These are phyloP conservation scores for Pandion haliaetus DNA, from an alignment of 2,113 vertebrate species.

Conservation along the genomic window DNA sequence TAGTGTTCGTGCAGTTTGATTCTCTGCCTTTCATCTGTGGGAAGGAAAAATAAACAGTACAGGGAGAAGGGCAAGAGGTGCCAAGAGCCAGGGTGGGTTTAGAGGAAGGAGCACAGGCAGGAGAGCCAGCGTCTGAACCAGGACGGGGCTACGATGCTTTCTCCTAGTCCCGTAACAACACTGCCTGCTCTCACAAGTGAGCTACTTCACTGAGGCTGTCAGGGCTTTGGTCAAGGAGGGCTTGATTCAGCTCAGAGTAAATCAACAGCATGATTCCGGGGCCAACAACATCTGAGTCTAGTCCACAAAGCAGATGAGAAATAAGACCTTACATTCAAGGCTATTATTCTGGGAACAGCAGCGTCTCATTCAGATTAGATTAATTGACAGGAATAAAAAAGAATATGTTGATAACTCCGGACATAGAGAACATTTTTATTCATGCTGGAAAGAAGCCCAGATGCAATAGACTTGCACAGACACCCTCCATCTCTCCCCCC, in stretches of 20 bases:
- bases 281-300: background rate
- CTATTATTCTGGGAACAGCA: background rate
- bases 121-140: fast-evolving
- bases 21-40: background rate
- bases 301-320: background rate
- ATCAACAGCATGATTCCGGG: background rate
- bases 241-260: background rate
- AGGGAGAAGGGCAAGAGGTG: background rate
- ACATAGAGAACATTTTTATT: slow-evolving; percentile 36
- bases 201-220: background rate
- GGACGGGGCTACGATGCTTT: background rate
- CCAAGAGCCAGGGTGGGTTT: background rate
- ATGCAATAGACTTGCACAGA: slow-evolving; percentile 32
- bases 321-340: background rate
- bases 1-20: background rate
- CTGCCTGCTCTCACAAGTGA: background rate
- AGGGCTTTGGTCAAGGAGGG: background rate
- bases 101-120: background rate
- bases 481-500: background rate
- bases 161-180: background rate
- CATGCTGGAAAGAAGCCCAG: slow-evolving; percentile 58
- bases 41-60: background rate
- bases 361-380: slow-evolving; percentile 23
- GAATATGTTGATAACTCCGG: slow-evolving; percentile 21
- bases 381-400: slow-evolving; percentile 54